Percentiles rank a stretch among this genome's conserved stretches.
Conservation (phyloP, 2,113 vertebrate genomes). For the Corydoras maculifer region DNA sequence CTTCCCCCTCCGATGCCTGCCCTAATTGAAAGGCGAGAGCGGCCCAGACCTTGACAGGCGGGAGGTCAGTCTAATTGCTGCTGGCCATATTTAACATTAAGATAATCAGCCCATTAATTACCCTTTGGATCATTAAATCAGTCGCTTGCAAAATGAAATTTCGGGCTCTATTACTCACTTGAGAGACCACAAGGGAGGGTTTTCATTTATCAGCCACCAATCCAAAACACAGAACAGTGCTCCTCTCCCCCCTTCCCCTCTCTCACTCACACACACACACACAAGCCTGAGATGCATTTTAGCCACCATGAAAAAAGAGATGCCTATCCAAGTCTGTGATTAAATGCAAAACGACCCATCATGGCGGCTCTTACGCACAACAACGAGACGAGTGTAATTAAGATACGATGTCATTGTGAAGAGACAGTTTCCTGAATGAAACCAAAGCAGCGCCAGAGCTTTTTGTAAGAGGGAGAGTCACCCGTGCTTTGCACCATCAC, state of each 20-base stretch:
- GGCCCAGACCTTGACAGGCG: conserved; percentile 98
- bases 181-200: conserved; percentile 94
- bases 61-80: conserved; percentile 99
- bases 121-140: conserved; percentile 99
- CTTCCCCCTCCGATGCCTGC: conserved; percentile 61
- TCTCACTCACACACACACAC: background rate
- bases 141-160: conserved; percentile 99
- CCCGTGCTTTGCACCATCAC: conserved; percentile 3
- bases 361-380: background rate
- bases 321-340: too few species aligned
- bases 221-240: conserved; percentile 69
- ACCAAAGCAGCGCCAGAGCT: background rate
- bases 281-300: background rate
- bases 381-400: background rate
- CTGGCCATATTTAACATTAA: conserved; percentile 99
- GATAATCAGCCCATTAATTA: conserved; percentile 99
- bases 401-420: background rate
- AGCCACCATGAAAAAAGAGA: background rate
- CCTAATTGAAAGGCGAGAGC: conserved; percentile 93
- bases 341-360: too few species aligned
- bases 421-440: background rate
- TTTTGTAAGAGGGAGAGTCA: background rate
- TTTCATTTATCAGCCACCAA: conserved; percentile 85
- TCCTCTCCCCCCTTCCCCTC: background rate
- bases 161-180: conserved; percentile 99